phyloP scores from a whole-genome alignment of 1,140 invertebrate species.

The Pseudomyrmex gracilis region DNA sequence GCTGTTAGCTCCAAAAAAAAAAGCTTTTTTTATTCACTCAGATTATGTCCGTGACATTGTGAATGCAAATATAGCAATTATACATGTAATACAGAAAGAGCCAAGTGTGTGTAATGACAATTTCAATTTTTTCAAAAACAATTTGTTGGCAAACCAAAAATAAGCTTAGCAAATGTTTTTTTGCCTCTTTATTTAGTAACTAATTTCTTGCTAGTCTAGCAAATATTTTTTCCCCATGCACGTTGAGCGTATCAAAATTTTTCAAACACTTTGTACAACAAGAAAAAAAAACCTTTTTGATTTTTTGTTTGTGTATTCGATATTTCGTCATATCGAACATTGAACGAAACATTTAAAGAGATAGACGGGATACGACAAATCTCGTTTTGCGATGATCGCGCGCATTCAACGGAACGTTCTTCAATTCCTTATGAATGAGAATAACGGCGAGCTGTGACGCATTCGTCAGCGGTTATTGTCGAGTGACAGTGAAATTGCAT shows the following conservation, averaged over 20 bases:
- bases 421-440: not conserved
- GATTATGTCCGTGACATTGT: not conserved
- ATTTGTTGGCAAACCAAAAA: too few species aligned
- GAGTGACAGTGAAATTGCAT: not conserved
- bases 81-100: too few species aligned
- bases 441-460: not conserved
- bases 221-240: too few species aligned
- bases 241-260: too few species aligned
- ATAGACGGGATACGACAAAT: not conserved
- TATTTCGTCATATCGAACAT: not conserved
- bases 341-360: not conserved
- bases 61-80: too few species aligned
- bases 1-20: not conserved
- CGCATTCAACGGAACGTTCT: not conserved
- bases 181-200: too few species aligned
- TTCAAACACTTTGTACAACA: too few species aligned
- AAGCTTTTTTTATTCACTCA: not conserved
- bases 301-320: not conserved
- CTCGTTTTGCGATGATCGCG: not conserved
- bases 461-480: slow-evolving; percentile 4
- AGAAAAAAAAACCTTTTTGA: not conserved
- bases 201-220: too few species aligned
- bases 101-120: too few species aligned
- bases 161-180: too few species aligned
- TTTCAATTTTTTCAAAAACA: too few species aligned